phyloP scores from a whole-genome alignment of 2,113 vertebrate genomes.

The Gavialis gangeticus region DNA sequence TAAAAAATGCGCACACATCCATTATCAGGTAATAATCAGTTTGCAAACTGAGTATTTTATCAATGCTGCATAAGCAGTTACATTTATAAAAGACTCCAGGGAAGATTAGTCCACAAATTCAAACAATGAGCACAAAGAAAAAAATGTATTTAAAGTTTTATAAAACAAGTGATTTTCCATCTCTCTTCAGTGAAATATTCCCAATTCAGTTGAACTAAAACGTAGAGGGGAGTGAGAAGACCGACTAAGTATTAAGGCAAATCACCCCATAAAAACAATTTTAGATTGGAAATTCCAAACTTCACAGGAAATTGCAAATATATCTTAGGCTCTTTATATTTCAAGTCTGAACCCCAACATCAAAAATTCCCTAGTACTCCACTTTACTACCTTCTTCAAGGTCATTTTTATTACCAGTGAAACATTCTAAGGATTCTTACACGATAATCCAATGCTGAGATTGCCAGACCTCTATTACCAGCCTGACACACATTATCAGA shows the following conservation, averaged over 20 bases:
- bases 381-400: conserved; percentile 68
- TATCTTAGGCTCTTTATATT: not conserved
- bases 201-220: not conserved
- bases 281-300: not conserved
- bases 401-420: conserved; percentile 66
- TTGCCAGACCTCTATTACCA: conserved; percentile 62
- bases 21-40: not conserved
- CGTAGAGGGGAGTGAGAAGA: not conserved
- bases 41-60: conserved; percentile 21
- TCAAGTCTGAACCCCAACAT: not conserved
- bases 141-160: not conserved
- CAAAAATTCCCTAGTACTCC: not conserved
- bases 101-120: not conserved
- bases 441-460: conserved; percentile 32
- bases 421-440: conserved; percentile 37
- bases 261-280: not conserved
- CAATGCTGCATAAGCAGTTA: not conserved
- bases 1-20: not conserved
- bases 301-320: not conserved
- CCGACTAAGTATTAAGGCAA: not conserved
- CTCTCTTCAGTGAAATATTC: not conserved
- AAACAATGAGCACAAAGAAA: not conserved
- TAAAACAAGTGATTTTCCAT: not conserved
- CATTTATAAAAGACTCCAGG: not conserved
- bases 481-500: conserved; percentile 70